These are phyloP conservation scores for Cerastoderma edule DNA, from an alignment of 2,888 invertebrate species.

Conservation along the genomic window DNA sequence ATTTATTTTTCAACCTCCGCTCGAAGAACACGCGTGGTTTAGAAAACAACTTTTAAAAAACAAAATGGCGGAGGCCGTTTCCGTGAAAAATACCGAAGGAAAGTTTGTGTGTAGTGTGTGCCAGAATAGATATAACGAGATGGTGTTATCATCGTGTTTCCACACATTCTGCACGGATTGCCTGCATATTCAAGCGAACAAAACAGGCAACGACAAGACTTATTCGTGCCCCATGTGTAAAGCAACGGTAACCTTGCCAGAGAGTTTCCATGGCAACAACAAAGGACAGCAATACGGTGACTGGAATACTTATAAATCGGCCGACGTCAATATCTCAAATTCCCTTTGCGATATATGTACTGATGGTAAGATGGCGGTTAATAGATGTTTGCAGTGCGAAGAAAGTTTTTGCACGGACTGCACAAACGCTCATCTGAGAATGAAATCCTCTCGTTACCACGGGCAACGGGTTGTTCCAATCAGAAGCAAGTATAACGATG, in stretches of 20 bases:
- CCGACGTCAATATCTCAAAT: no score
- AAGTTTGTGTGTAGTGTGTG: constrained; percentile 50
- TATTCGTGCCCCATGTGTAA: constrained; percentile 52
- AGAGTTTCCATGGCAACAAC: not conserved
- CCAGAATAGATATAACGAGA: constrained; percentile 35
- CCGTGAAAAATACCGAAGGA: constrained; percentile 28
- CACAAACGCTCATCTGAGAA: constrained; percentile 51
- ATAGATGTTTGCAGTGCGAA: constrained; percentile 49
- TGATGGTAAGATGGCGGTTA: constrained; percentile 33
- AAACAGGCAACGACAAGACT: constrained; percentile 1
- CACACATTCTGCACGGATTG: constrained; percentile 53
- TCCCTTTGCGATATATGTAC: constrained; percentile 46
- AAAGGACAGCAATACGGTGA: not conserved
- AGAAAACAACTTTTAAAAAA: no score
- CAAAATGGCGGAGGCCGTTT: constrained; percentile 44
- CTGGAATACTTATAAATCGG: not conserved
- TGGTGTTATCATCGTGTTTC: constrained; percentile 54
- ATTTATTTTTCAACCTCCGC: no score
- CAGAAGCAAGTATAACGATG: not conserved
- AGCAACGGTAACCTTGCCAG: constrained; percentile 28
- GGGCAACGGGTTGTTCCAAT: constrained; percentile 50
- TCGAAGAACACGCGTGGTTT: no score
- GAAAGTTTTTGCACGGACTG: constrained; percentile 50
- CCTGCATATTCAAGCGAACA: constrained; percentile 28
- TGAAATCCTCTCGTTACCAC: constrained; percentile 56